Conservation (phyloP, 2,113 vertebrate species). For the Columba janthina region DNA sequence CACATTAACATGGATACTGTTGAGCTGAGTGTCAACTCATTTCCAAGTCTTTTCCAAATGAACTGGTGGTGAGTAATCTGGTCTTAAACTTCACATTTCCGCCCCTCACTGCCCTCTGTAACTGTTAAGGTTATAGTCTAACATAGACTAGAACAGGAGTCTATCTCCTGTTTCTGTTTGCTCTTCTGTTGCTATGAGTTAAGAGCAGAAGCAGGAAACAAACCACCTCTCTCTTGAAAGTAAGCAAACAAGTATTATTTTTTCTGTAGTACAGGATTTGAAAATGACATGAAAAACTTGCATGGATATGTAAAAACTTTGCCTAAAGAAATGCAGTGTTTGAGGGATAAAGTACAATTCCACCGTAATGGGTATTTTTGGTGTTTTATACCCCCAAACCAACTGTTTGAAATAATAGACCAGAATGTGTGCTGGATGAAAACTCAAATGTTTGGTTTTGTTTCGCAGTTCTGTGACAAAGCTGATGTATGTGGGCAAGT, state of each 20-base stretch:
- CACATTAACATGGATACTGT: background rate
- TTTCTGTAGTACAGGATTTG: background rate
- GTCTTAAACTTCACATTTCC: background rate
- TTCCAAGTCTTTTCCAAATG: background rate
- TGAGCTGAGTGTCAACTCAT: background rate
- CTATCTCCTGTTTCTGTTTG: background rate
- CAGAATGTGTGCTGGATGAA: background rate
- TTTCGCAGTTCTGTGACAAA: background rate
- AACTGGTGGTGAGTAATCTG: background rate
- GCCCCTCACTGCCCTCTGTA: background rate
- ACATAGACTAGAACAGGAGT: background rate
- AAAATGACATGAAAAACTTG: background rate
- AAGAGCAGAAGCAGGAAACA: constrained; percentile 40
- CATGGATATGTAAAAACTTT: background rate
- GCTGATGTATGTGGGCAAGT: background rate
- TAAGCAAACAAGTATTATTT: constrained; percentile 19
- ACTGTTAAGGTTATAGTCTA: background rate
- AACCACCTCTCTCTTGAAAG: background rate
- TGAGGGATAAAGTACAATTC: background rate
- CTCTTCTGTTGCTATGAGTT: constrained; percentile 47
- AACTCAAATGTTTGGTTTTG: background rate
- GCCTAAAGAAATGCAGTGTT: background rate
- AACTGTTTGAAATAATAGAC: background rate
- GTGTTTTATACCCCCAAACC: background rate
- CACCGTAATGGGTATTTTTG: background rate